A percentile compares a stretch with the other conserved stretches of the same genome.
Evolutionary conservation across 2,797 vertebrate genomes (phyloP).

Genomic region (Thaleichthys pacificus): DNA sequence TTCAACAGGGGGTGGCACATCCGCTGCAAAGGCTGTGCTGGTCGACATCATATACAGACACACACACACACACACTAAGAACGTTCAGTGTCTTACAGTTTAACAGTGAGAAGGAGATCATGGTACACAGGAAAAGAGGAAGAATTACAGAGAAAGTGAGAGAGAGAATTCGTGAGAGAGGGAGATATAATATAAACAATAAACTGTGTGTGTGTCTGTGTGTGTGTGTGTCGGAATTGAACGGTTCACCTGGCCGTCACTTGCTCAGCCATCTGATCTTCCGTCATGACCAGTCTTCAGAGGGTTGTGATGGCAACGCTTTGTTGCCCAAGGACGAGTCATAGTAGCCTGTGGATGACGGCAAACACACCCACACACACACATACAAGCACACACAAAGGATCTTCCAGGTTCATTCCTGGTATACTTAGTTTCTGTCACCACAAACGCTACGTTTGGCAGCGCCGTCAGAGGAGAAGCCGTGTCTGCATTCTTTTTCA

Average conservation of each 20-base stretch:
- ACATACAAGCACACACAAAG: background rate
- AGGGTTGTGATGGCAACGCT: conserved; percentile 46
- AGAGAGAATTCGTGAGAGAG: conserved; percentile 4
- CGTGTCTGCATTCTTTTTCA: background rate
- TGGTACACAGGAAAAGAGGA: background rate
- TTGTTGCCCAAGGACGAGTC: conserved; percentile 40
- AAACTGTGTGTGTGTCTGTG: conserved; percentile 1
- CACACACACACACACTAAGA: background rate
- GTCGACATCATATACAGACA: background rate
- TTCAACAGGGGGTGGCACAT: background rate
- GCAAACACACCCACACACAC: conserved; percentile 12
- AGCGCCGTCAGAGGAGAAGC: background rate
- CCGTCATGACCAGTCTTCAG: conserved; percentile 29
- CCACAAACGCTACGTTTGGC: background rate
- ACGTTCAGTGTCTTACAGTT: background rate
- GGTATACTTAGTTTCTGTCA: background rate
- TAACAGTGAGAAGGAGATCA: conserved; percentile 2
- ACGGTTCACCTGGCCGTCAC: conserved; percentile 41
- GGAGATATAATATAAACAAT: no score
- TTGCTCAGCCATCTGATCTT: conserved; percentile 49
- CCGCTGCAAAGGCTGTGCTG: background rate
- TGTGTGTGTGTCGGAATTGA: conserved; percentile 12
- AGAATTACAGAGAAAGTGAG: background rate
- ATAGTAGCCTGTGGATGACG: conserved; percentile 5
- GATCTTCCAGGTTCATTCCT: background rate